Evolutionary conservation across 1,140 invertebrate species (phyloP).

Genomic region (Lasaia peninsularis): DNA sequence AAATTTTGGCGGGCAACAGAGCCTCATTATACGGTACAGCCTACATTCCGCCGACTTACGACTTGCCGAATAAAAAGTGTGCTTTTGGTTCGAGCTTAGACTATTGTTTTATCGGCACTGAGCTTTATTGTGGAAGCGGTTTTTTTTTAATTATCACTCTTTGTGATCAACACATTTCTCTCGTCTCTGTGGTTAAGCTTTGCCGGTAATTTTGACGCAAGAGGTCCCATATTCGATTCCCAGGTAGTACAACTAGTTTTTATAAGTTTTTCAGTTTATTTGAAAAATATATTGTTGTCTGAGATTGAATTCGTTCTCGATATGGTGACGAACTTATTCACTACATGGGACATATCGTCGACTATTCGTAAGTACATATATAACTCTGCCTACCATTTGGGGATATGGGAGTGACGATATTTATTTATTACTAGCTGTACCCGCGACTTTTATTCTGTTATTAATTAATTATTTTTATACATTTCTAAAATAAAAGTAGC

Average conservation of each 20-base stretch:
- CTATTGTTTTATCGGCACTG: constrained; percentile 48
- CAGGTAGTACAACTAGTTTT: not conserved
- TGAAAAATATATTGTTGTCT: not conserved
- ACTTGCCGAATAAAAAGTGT: constrained; percentile 59
- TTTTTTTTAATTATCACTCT: not conserved
- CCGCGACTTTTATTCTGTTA: too few relatives aligned
- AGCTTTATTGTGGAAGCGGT: constrained; percentile 19
- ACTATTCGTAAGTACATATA: too few relatives aligned
- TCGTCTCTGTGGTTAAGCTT: too few relatives aligned
- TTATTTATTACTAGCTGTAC: too few relatives aligned
- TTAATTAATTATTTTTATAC: too few relatives aligned
- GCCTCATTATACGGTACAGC: constrained; percentile 59
- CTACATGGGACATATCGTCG: too few relatives aligned
- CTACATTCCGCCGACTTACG: constrained; percentile 61
- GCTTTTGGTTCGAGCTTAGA: constrained; percentile 31
- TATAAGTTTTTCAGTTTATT: not conserved
- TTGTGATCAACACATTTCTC: too few relatives aligned
- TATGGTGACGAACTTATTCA: too few relatives aligned
- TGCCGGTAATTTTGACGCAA: too few relatives aligned
- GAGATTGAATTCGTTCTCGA: too few relatives aligned
- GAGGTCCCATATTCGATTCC: not conserved
- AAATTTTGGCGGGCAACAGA: constrained; percentile 45
- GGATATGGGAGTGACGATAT: not conserved
- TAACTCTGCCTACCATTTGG: not conserved
- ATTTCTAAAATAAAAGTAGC: too few relatives aligned